Evolutionary conservation across 2,113 vertebrate species (phyloP).

Genomic region (Lamprotornis superbus): DNA sequence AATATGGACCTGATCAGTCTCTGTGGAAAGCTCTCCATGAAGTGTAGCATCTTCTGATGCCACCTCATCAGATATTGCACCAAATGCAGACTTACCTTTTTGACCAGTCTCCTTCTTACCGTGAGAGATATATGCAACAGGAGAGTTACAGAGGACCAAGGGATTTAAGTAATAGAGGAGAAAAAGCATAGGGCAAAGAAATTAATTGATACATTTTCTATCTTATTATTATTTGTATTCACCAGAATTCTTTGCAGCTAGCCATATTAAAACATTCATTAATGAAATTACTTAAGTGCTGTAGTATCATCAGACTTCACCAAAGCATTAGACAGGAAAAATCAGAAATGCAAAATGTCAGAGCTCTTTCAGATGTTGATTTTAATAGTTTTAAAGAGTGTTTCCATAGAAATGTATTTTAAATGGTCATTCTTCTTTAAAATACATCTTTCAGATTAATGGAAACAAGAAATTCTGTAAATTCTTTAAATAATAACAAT

Average conservation of each 20-base stretch:
- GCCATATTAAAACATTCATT: neutral
- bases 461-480: neutral
- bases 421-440: neutral
- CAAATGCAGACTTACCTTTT: neutral
- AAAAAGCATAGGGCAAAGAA: neutral
- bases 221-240: neutral
- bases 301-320: neutral
- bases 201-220: neutral
- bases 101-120: neutral
- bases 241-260: neutral
- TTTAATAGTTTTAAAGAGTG: neutral
- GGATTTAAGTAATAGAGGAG: neutral
- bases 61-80: neutral
- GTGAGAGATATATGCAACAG: rapidly evolving
- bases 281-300: neutral
- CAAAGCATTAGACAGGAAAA: neutral
- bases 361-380: neutral
- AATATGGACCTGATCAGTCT: neutral
- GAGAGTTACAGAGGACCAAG: neutral
- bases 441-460: neutral
- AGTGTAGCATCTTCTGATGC: neutral
- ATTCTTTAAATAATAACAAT: neutral
- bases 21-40: neutral
- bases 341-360: neutral
- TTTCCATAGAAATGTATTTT: neutral